Evolutionary conservation across 1,140 invertebrate species (phyloP).

Genomic region (Parasteatoda tepidariorum): DNA sequence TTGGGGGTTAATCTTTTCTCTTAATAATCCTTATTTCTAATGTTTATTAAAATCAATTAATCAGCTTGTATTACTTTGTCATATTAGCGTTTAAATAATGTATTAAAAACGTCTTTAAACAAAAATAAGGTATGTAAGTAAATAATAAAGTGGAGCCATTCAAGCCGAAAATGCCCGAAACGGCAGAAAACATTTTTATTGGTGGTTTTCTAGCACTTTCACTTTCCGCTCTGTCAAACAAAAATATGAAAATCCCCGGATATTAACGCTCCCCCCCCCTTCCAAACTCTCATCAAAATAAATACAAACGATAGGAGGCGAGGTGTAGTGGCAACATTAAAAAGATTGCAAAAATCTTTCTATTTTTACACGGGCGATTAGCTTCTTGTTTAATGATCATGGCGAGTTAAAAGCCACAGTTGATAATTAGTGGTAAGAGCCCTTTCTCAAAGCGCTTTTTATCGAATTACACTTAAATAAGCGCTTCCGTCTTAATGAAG

Average conservation of each 20-base stretch:
- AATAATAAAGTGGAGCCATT: not conserved
- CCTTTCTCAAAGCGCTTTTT: conserved; percentile 53
- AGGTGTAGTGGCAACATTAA: conserved; percentile 17
- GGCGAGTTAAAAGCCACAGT: conserved; percentile 57
- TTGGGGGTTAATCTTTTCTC: too few species aligned
- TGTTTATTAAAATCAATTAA: not conserved
- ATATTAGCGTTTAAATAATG: not conserved
- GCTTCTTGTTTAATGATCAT: conserved; percentile 50
- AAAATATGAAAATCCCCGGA: conserved; percentile 34
- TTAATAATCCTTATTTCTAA: too few species aligned
- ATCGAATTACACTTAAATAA: conserved; percentile 60
- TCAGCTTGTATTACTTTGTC: not conserved
- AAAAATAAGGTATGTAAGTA: too few species aligned
- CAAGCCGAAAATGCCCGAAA: not conserved
- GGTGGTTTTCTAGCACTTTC: not conserved
- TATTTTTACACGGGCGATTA: conserved; percentile 54
- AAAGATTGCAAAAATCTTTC: conserved; percentile 12
- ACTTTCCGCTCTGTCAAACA: not conserved
- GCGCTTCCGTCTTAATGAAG: conserved; percentile 58
- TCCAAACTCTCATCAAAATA: not conserved
- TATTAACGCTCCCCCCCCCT: not conserved
- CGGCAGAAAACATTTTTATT: not conserved
- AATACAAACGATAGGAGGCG: not conserved
- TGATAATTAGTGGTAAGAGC: conserved; percentile 59
- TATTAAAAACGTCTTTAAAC: too few species aligned